Percentiles rank a stretch among this genome's conserved stretches.
phyloP scores from a whole-genome alignment of 1,140 invertebrate species.

The Ceratosolen fusciceps region DNA sequence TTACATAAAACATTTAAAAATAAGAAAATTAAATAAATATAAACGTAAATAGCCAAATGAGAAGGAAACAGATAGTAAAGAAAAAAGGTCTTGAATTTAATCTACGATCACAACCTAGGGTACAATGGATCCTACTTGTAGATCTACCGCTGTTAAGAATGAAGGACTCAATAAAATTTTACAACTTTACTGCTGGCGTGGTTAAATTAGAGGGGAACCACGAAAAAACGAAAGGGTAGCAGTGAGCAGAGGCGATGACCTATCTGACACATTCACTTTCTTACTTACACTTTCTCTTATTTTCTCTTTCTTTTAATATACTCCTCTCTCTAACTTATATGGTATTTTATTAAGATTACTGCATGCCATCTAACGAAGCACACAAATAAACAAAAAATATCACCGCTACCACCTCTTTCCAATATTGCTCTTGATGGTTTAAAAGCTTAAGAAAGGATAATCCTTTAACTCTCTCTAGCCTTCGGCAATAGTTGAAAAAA shows the following conservation, averaged over 20 bases:
- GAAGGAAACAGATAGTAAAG: no score
- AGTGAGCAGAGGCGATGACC: background rate
- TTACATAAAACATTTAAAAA: no score
- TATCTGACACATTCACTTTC: background rate
- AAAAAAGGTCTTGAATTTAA: slow-evolving; percentile 51
- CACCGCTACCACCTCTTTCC: slow-evolving; percentile 14
- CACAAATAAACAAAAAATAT: background rate
- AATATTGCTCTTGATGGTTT: slow-evolving; percentile 42
- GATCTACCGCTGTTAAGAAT: slow-evolving; percentile 48
- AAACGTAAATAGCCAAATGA: no score
- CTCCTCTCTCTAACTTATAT: background rate
- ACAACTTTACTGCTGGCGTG: slow-evolving; percentile 45
- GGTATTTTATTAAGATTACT: background rate
- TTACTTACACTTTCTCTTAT: background rate
- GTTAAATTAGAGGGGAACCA: slow-evolving; percentile 31
- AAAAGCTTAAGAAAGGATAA: slow-evolving; percentile 48
- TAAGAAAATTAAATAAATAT: no score
- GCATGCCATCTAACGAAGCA: slow-evolving; percentile 16
- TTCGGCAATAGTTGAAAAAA: background rate
- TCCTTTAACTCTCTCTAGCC: slow-evolving; percentile 48
- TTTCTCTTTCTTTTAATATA: background rate
- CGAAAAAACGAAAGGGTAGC: slow-evolving; percentile 43
- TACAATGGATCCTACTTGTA: slow-evolving; percentile 34
- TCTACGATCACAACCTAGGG: slow-evolving; percentile 8
- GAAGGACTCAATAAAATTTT: slow-evolving; percentile 52